A percentile compares a stretch with the other conserved stretches of the same genome.
Conservation (phyloP, 1,140 invertebrate genomes). For the Spodoptera litura region DNA sequence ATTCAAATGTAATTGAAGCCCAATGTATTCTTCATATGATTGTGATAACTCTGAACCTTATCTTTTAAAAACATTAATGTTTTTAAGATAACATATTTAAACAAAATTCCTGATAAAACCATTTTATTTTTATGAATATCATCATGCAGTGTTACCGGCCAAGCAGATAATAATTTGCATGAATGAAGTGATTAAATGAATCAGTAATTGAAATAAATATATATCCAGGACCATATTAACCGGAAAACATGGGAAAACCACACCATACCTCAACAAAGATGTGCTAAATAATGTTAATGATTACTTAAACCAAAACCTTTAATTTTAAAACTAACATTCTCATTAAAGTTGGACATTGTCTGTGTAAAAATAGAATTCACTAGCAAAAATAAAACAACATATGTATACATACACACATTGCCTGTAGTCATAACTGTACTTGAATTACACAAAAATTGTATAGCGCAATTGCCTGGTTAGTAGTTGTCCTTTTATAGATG, state of each 20-base stretch:
- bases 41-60: neutral
- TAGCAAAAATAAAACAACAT: too few relatives aligned
- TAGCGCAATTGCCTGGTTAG: too few relatives aligned
- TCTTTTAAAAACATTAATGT: neutral
- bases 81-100: conserved; percentile 1
- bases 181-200: neutral
- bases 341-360: too few relatives aligned
- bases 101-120: neutral
- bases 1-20: neutral
- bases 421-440: too few relatives aligned
- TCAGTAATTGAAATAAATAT: neutral
- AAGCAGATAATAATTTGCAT: neutral
- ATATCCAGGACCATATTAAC: neutral
- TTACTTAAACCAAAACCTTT: too few relatives aligned
- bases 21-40: neutral
- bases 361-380: too few relatives aligned
- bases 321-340: too few relatives aligned
- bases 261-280: neutral
- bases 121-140: neutral
- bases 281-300: neutral
- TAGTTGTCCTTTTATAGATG: too few relatives aligned
- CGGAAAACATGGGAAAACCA: neutral
- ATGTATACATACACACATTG: too few relatives aligned
- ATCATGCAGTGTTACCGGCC: neutral
- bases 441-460: too few relatives aligned